phyloP scores from a whole-genome alignment of 1,140 invertebrate genomes.

The Palaemon carinicauda region DNA sequence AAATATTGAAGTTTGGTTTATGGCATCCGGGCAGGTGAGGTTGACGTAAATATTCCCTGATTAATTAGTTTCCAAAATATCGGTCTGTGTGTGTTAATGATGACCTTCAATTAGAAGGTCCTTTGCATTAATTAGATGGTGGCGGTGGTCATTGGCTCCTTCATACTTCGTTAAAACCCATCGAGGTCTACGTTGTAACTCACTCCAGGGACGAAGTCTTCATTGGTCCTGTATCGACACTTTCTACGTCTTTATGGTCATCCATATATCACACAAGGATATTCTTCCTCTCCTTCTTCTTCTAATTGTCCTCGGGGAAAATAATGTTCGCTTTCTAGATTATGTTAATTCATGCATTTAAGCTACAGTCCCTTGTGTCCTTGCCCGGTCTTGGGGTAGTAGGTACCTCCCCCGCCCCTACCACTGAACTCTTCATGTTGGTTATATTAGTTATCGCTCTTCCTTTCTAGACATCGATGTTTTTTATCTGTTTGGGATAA shows the following conservation, averaged over 20 bases:
- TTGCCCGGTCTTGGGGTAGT: no score
- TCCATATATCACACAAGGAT: not conserved
- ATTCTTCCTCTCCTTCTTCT: no score
- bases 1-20: constrained; percentile 43
- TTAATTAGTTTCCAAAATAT: constrained; percentile 15
- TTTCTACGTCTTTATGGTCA: not conserved
- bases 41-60: constrained; percentile 40
- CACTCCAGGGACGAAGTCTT: no score
- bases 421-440: not conserved
- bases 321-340: not conserved
- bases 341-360: not conserved
- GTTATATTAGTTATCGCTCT: not conserved
- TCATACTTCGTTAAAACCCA: no score
- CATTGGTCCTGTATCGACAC: not conserved
- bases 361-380: not conserved
- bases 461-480: not conserved
- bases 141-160: no score
- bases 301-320: not conserved
- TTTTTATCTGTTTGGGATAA: not conserved
- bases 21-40: constrained; percentile 18
- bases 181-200: no score
- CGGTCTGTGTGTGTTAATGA: no score
- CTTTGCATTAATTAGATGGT: no score
- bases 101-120: no score
- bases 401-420: not conserved